Evolutionary conservation across 2,797 vertebrate species (phyloP), one percentile per base, ranked within the genome.

Genomic region (Cichlasoma orientale): DNA sequence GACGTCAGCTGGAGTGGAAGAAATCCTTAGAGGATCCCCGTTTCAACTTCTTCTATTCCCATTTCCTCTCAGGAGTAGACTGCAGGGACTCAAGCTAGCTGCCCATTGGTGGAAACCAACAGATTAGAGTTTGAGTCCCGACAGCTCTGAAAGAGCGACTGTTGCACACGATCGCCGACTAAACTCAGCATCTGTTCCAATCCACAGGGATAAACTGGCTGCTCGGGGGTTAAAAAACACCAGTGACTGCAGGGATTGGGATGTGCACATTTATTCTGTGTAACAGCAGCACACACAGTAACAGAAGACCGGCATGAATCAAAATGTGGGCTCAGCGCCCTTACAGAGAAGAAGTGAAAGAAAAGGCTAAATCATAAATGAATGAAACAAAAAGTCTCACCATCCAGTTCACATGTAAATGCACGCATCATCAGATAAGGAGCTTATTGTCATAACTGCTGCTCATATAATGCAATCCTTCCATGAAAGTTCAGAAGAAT

Each of bases 161-260:
- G 14, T 47, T 19, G 13, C 19, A 25, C 23, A 13, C 0, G 23
- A 29, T 27, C 9, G 1, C 33, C 0, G 23, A 47, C 23, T 23
- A 47, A 66, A 66, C 41, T 47, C 0, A 0, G 16, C 5, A 10
- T 66, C 36, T 29, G 63, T 47, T n/a, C 18, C 41, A 3, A 19
- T 19, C 47, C 18, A 50, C 6, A 7, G 3, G 6, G 14, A 47
- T 47, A 47, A 66, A 66, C 41, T 7, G 25, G 41, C 41, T 68
- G 61, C 61, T 68, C 10, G 2, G n/a, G 41, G 18, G 63, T 29
- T 68, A 68, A 50, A 50, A 68, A 68, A 68, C 25, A 68, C 63
- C 63, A 68, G 63, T 68, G 41, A 50, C 41, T 2, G 63, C 63
- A 19, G 41, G 41, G 41, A 29, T 68, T 29, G 16, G 47, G 18